Evolutionary conservation across 2,113 vertebrate genomes (phyloP).

Genomic region (Tyto alba): DNA sequence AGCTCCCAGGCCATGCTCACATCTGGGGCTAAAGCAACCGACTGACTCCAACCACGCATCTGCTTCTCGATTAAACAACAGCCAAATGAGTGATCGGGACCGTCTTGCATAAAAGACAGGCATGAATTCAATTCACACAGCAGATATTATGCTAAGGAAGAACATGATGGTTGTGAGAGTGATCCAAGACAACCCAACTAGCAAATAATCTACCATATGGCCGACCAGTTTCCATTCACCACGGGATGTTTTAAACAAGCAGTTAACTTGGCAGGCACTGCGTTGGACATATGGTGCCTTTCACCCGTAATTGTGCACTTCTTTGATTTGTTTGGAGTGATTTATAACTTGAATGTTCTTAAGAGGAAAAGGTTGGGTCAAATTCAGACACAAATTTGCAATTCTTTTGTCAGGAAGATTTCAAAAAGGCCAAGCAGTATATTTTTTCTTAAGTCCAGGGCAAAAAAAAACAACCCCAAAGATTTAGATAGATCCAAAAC

Average conservation of each 20-base stretch:
- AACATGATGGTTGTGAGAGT: background rate
- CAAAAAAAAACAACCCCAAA: rapidly evolving
- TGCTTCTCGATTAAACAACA: background rate
- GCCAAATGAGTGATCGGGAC: background rate
- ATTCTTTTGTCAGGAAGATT: background rate
- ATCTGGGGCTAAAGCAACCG: background rate
- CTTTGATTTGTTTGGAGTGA: slow-evolving; percentile 29
- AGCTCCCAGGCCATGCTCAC: background rate
- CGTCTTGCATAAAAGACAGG: background rate
- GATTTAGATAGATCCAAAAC: background rate
- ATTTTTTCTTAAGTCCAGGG: background rate
- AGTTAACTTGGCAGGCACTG: slow-evolving; percentile 24
- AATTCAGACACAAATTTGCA: background rate
- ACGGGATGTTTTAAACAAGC: background rate
- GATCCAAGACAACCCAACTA: slow-evolving; percentile 7
- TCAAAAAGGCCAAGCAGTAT: background rate
- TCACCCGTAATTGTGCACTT: background rate
- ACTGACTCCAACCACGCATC: background rate
- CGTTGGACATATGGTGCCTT: slow-evolving; percentile 29
- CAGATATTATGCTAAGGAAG: background rate
- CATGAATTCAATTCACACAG: background rate
- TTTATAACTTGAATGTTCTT: background rate
- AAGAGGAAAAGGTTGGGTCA: background rate
- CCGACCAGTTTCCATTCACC: background rate
- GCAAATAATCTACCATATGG: slow-evolving; percentile 29